Conservation (phyloP, 2,797 vertebrate species). For the Eptatretus atami region DNA sequence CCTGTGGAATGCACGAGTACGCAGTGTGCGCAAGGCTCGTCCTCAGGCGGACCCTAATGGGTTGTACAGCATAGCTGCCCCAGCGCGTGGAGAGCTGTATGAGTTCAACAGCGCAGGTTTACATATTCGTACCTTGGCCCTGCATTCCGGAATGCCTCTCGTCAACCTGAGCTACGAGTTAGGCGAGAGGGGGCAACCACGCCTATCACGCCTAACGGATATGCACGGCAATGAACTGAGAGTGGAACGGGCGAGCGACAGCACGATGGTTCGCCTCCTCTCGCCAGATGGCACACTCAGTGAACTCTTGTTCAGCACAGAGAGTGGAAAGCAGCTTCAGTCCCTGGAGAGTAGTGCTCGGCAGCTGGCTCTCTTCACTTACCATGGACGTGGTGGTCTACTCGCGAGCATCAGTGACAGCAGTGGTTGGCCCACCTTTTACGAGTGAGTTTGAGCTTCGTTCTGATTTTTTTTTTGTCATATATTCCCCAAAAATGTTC, state of each 20-base stretch:
- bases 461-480: too few species aligned
- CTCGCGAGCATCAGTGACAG: conserved; percentile 79
- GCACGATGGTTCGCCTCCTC: conserved; percentile 77
- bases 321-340: conserved; percentile 52
- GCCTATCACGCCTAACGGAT: conserved; percentile 42
- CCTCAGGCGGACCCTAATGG: conserved; percentile 65
- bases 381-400: conserved; percentile 74
- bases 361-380: conserved; percentile 60
- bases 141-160: conserved; percentile 65
- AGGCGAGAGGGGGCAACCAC: conserved; percentile 17
- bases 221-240: conserved; percentile 61
- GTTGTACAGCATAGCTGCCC: conserved; percentile 70
- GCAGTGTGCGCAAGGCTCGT: conserved; percentile 59
- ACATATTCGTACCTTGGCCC: conserved; percentile 70
- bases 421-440: conserved; percentile 89
- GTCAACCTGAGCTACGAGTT: conserved; percentile 76
- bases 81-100: conserved; percentile 74
- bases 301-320: conserved; percentile 84
- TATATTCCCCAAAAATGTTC: too few species aligned
- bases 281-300: conserved; percentile 74
- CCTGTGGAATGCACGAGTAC: conserved; percentile 66
- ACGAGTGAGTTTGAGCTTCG: conserved; percentile 39
- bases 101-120: conserved; percentile 70
- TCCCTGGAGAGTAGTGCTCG: conserved; percentile 44
- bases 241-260: conserved; percentile 47